Base-by-base conservation (phyloP, 37 sponge, comb jelly and placozoan genomes). In the Amphimedon queenslandica region DNA sequence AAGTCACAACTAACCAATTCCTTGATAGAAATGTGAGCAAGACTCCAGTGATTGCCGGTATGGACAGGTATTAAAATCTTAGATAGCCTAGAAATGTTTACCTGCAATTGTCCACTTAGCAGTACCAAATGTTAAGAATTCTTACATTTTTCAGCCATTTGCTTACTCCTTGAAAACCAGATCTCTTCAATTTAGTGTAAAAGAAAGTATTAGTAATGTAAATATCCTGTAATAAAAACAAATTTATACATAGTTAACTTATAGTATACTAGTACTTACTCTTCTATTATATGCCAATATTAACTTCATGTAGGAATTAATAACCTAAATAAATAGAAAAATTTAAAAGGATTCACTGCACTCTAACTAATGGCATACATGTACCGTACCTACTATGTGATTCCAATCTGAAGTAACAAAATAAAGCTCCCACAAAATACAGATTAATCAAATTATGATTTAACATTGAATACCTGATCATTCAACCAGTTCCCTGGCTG, bases 261-360 rank as follows among this genome's bases (percentile, higher is more conserved):
- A 4, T 42, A 25, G 8, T 40, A 42, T n/a, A 29, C 36, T 42
- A 8, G 25, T 70, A 41, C 47, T 31, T 23, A 11, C 39, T 4
- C 25, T 25, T 20, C 37, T 27, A 16, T 32, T 29, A 70, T 3
- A 30, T 24, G 42, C 32, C 58, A 72, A 30, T 2, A 80, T 51
- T 40, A 80, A 41, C 32, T 33, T 63, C 81, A 80, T 80, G 32
- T 64, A 80, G 25, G 39, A 23, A 64, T 80, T 80, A 2, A 80
- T 64, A 3, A 80, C 67, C 68, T 67, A 37, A n/a, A 34, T 20
- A 20, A 16, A 29, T 27, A 34, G 6, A 13, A 63, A 30, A 63
- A 24, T 30, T 10, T 63, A 63, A 63, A 63, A 47, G 51, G 8
- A 47, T 13, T 47, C 13, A 8, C 8, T 18, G 51, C 13, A 18